These are phyloP conservation scores for Alouatta palliata DNA, from an alignment of 2,113 vertebrate species.

Conservation along the genomic window DNA sequence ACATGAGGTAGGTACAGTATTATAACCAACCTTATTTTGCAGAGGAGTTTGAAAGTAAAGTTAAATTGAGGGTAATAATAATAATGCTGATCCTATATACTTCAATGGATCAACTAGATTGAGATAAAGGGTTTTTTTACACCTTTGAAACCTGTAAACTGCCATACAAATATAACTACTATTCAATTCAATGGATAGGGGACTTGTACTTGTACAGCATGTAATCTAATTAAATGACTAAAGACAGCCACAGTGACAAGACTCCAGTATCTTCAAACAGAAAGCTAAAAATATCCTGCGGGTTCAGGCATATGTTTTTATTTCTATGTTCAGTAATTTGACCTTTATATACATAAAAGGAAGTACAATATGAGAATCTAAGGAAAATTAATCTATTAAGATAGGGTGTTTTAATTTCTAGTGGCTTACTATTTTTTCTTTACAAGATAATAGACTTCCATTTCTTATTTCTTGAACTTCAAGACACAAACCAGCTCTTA, in stretches of 20 bases:
- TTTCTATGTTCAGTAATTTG: background rate
- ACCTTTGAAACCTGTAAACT: background rate
- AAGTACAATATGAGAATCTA: background rate
- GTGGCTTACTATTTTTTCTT: slow-evolving; percentile 52
- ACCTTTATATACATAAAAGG: background rate
- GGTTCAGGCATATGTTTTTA: background rate
- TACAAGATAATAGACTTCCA: background rate
- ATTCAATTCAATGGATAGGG: background rate
- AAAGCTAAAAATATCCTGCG: background rate
- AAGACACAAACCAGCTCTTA: slow-evolving; percentile 18
- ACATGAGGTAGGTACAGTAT: background rate
- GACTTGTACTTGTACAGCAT: background rate
- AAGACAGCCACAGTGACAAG: background rate
- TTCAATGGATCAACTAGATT: background rate
- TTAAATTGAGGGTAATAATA: background rate
- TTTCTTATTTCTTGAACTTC: slow-evolving; percentile 29
- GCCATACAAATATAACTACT: background rate
- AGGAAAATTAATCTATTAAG: background rate
- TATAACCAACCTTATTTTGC: background rate
- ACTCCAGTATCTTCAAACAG: background rate
- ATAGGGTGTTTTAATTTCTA: slow-evolving; percentile 11
- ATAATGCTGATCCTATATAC: background rate
- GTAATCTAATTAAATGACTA: slow-evolving; percentile 16
- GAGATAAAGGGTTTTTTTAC: background rate
- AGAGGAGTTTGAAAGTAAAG: background rate